These are phyloP conservation scores for Scaptomyza polygonia DNA, from an alignment of 2,888 invertebrate species.

Conservation along the genomic window DNA sequence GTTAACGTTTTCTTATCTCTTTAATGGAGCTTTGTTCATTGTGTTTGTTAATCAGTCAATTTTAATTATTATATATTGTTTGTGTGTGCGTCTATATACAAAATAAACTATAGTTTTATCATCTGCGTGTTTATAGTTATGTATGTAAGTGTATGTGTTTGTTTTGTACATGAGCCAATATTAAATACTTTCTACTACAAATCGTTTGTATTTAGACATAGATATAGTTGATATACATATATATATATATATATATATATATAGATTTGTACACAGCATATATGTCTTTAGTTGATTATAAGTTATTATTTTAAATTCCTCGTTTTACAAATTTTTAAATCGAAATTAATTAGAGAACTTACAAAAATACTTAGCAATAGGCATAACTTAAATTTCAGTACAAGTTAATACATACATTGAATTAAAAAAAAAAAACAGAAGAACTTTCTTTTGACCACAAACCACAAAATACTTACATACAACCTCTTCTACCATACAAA, in stretches of 20 bases:
- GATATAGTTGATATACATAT: constrained; percentile 45
- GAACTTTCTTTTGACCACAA: constrained; percentile 26
- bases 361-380: constrained; percentile 45
- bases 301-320: constrained; percentile 66
- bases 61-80: constrained; percentile 20
- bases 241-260: constrained; percentile 48
- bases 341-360: constrained; percentile 39
- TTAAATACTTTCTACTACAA: constrained; percentile 19
- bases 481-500: constrained; percentile 51
- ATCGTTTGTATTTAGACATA: constrained; percentile 59
- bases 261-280: constrained; percentile 75
- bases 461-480: constrained; percentile 41
- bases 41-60: constrained; percentile 63
- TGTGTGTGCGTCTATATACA: constrained; percentile 51
- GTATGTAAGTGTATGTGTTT: constrained; percentile 17
- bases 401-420: constrained; percentile 1
- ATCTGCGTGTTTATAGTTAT: constrained; percentile 5
- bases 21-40: constrained; percentile 24
- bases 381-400: constrained; percentile 31
- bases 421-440: constrained; percentile 13
- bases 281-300: constrained; percentile 50
- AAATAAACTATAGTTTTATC: constrained; percentile 56
- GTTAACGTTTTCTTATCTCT: constrained; percentile 71
- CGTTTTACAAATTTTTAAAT: constrained; percentile 44
- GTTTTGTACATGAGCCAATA: constrained; percentile 45